phyloP scores from a whole-genome alignment of 1,140 invertebrate species.

The Stenopsyche tienmushanensis region DNA sequence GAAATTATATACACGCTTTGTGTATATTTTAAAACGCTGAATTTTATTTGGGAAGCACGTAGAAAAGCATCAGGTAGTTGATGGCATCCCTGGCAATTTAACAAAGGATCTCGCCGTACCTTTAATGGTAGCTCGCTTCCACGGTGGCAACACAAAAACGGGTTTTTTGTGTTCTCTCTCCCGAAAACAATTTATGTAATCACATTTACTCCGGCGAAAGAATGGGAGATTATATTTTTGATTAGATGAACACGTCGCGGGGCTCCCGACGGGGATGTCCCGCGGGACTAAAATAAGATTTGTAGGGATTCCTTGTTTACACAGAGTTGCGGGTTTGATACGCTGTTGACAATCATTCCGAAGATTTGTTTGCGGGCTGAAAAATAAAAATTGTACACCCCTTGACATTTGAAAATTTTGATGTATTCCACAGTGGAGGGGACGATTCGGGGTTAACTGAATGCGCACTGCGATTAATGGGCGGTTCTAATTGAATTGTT shows the following conservation, averaged over 20 bases:
- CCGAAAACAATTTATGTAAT: conserved; percentile 42
- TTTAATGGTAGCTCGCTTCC: not conserved
- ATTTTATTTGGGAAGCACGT: too few relatives aligned
- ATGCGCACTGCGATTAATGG: too few relatives aligned
- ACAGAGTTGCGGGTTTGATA: conserved; percentile 13
- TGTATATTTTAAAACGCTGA: too few relatives aligned
- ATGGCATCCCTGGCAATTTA: too few relatives aligned
- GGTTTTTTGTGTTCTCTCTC: conserved; percentile 21
- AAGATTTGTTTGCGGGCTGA: not conserved
- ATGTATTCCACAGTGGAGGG: too few relatives aligned
- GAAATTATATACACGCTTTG: too few relatives aligned
- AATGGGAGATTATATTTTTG: conserved; percentile 43
- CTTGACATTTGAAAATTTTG: too few relatives aligned
- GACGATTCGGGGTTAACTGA: too few relatives aligned
- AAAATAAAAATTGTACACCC: not conserved
- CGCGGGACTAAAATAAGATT: conserved; percentile 27
- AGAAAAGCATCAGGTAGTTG: too few relatives aligned
- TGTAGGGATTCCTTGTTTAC: conserved; percentile 39
- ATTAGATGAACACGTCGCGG: conserved; percentile 40
- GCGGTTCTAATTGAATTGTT: too few relatives aligned
- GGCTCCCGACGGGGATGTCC: conserved; percentile 14
- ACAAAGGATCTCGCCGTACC: not conserved
- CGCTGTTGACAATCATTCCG: not conserved
- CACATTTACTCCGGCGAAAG: conserved; percentile 38
- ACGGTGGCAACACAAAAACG: not conserved